Percentiles rank a stretch among this genome's conserved stretches.
phyloP scores from a whole-genome alignment of 1,140 invertebrate species.

The Dendrolimus punctatus region DNA sequence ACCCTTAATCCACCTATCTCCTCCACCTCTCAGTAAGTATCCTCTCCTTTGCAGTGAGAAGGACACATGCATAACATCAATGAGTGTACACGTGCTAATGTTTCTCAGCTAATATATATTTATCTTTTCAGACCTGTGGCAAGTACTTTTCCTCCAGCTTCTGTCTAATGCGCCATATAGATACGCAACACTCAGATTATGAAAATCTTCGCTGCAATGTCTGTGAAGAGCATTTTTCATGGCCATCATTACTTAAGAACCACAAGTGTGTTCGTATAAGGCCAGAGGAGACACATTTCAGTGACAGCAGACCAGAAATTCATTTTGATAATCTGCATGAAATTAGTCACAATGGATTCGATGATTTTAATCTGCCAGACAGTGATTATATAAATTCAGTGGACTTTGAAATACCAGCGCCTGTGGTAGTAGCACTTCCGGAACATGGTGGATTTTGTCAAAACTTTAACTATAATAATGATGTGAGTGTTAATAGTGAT shows the following conservation, averaged over 20 bases:
- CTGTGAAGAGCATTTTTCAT: constrained; percentile 48
- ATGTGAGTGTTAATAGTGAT: constrained; percentile 8
- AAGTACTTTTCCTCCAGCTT: constrained; percentile 43
- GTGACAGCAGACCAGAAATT: constrained; percentile 40
- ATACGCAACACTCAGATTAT: constrained; percentile 18
- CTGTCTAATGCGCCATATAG: constrained; percentile 38
- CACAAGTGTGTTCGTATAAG: constrained; percentile 44
- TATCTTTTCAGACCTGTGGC: constrained; percentile 35
- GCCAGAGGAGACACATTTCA: constrained; percentile 38
- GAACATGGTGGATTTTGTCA: constrained; percentile 23
- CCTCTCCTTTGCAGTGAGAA: background rate
- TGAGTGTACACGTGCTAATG: no score
- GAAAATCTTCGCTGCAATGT: constrained; percentile 27
- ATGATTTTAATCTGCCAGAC: constrained; percentile 26
- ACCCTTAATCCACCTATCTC: background rate
- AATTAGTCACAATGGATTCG: constrained; percentile 18
- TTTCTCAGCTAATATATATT: background rate
- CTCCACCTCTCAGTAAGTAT: background rate
- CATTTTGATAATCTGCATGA: constrained; percentile 32
- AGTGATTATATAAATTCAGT: constrained; percentile 33
- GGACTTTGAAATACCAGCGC: constrained; percentile 50
- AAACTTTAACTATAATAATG: background rate
- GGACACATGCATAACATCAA: no score
- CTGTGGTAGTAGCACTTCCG: constrained; percentile 34
- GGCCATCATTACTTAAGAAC: constrained; percentile 29